Evolutionary conservation across 1,140 invertebrate genomes (phyloP).

Genomic region (Sycophaga agraensis): DNA sequence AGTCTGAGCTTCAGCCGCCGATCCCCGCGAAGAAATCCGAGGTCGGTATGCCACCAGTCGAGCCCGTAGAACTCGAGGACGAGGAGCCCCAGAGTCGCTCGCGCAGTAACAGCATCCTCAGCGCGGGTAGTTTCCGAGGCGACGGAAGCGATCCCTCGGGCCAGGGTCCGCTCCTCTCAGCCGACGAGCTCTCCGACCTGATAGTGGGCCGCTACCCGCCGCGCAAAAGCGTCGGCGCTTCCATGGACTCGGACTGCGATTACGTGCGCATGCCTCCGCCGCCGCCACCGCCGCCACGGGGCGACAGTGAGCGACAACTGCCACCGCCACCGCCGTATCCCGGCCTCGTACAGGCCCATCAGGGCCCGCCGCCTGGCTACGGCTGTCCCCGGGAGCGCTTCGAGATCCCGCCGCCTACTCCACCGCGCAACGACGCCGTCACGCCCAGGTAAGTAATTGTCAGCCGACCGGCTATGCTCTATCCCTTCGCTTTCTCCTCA

Average conservation of each 20-base stretch:
- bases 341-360: conserved; percentile 35
- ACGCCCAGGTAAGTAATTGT: conserved; percentile 34
- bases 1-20: conserved; percentile 5
- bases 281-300: conserved; percentile 66
- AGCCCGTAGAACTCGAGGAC: conserved; percentile 29
- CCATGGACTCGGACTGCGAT: conserved; percentile 83
- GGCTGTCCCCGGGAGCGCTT: conserved; percentile 45
- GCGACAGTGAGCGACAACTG: conserved; percentile 62
- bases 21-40: neutral
- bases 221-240: conserved; percentile 76
- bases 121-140: conserved; percentile 76
- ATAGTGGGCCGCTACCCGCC: conserved; percentile 81
- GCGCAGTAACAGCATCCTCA: conserved; percentile 75
- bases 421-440: conserved; percentile 52
- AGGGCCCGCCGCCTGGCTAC: conserved; percentile 47
- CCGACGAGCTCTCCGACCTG: conserved; percentile 77
- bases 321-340: conserved; percentile 50
- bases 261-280: conserved; percentile 81
- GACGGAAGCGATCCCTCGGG: conserved; percentile 81
- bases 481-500: neutral
- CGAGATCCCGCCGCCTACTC: conserved; percentile 53
- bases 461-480: neutral
- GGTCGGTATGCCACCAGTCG: too few relatives aligned
- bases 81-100: conserved; percentile 49
- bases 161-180: conserved; percentile 73